These are phyloP conservation scores for Caenorhabditis latens DNA, from an alignment of 1,140 invertebrate genomes.

Conservation along the genomic window DNA sequence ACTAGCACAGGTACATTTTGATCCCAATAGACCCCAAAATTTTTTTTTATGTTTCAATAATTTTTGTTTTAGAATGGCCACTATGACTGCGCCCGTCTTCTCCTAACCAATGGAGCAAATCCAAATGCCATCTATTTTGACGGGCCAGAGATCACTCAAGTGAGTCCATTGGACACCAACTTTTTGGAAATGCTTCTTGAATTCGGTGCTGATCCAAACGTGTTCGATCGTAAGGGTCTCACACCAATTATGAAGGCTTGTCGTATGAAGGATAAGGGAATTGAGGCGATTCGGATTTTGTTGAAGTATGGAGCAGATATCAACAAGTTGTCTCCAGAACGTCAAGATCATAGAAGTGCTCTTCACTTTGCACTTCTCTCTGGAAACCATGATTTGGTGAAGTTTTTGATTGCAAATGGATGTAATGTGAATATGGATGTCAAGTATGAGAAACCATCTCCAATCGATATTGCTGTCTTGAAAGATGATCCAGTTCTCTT, in stretches of 20 bases:
- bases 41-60: background rate
- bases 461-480: slow-evolving; percentile 68
- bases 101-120: slow-evolving; percentile 83
- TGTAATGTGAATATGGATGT: slow-evolving; percentile 66
- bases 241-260: slow-evolving; percentile 69
- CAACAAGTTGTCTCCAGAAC: slow-evolving; percentile 62
- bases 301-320: slow-evolving; percentile 68
- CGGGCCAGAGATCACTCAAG: slow-evolving; percentile 68
- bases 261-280: slow-evolving; percentile 66
- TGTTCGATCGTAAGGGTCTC: slow-evolving; percentile 68
- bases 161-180: slow-evolving; percentile 66
- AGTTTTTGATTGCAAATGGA: slow-evolving; percentile 67
- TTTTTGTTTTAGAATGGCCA: slow-evolving; percentile 56
- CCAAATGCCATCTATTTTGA: slow-evolving; percentile 80
- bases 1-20: background rate
- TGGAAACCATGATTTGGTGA: slow-evolving; percentile 63
- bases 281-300: slow-evolving; percentile 64
- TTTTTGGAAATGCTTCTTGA: slow-evolving; percentile 66
- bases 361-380: slow-evolving; percentile 68
- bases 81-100: slow-evolving; percentile 84
- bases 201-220: slow-evolving; percentile 68
- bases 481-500: slow-evolving; percentile 67
- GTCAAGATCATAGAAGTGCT: slow-evolving; percentile 67
- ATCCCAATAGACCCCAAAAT: too few relatives aligned
- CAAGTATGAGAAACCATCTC: slow-evolving; percentile 67